Evolutionary conservation across 1,140 invertebrate species (phyloP).

Genomic region (Asbolus verrucosus): DNA sequence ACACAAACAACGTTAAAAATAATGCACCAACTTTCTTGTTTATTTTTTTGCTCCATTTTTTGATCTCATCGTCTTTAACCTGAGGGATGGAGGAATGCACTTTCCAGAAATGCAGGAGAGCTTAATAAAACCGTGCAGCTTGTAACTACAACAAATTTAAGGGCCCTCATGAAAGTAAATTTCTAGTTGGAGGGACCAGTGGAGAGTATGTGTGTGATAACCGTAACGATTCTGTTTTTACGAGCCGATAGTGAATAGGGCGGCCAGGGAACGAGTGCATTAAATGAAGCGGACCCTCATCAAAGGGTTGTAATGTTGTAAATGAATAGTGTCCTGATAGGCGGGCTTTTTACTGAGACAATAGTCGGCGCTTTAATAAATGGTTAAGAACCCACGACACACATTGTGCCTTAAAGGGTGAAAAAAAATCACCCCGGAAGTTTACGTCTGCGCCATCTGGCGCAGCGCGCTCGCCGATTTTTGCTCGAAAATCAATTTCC

Average conservation of each 20-base stretch:
- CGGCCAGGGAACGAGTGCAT: too few species aligned
- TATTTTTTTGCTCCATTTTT: too few species aligned
- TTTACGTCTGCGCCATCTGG: neutral
- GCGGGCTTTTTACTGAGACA: neutral
- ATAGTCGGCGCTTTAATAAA: neutral
- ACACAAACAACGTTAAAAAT: too few species aligned
- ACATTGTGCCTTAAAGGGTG: conserved; percentile 5
- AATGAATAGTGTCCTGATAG: conserved; percentile 13
- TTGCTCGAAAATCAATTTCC: neutral
- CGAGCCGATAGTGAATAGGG: conserved; percentile 1
- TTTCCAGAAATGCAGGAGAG: too few species aligned
- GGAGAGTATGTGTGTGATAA: neutral
- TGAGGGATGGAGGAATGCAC: too few species aligned
- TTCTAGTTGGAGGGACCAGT: conserved; percentile 5
- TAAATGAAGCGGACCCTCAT: conserved; percentile 22
- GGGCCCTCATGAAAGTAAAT: conserved; percentile 22
- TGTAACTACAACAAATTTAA: too few species aligned
- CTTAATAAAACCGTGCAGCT: too few species aligned
- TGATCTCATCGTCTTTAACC: too few species aligned
- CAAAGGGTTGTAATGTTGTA: conserved; percentile 20
- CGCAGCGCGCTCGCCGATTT: neutral
- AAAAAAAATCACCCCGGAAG: conserved; percentile 5
- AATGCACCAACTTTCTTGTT: too few species aligned
- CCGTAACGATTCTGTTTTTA: conserved; percentile 13
- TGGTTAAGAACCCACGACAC: neutral